Evolutionary conservation across 2,797 vertebrate genomes (phyloP).

Genomic region (Pangasius krempfi): DNA sequence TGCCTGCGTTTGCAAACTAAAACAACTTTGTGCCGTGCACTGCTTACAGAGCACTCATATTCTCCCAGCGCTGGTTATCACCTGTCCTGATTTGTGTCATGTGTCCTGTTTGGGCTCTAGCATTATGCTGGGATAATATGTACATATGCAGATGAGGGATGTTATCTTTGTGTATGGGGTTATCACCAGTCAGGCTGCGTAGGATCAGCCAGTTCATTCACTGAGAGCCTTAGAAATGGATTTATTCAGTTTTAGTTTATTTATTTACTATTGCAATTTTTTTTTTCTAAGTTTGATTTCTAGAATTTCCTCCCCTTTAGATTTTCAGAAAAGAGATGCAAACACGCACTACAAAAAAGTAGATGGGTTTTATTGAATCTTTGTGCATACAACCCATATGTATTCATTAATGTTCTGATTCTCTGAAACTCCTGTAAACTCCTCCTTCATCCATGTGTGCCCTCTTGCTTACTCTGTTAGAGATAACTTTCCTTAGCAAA

Average conservation of each 20-base stretch:
- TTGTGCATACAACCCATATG: not conserved
- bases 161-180: constrained; percentile 45
- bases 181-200: constrained; percentile 50
- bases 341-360: not conserved
- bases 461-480: not conserved
- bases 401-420: not conserved
- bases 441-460: not conserved
- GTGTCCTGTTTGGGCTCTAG: constrained; percentile 38
- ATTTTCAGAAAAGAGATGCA: not conserved
- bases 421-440: not conserved
- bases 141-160: constrained; percentile 55
- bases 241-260: constrained; percentile 11
- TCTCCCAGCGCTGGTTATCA: constrained; percentile 38
- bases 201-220: constrained; percentile 13
- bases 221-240: constrained; percentile 5
- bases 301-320: not conserved
- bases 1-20: constrained; percentile 40
- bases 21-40: constrained; percentile 26
- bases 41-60: constrained; percentile 25
- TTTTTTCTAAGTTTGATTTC: not conserved
- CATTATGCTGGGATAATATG: constrained; percentile 53
- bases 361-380: not conserved
- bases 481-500: not conserved
- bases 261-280: not conserved
- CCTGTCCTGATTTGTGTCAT: constrained; percentile 19